A percentile compares a stretch with the other conserved stretches of the same genome.
These are phyloP conservation scores for Macrosteles quadrilineatus DNA, from an alignment of 1,140 invertebrate species.

Conservation along the genomic window DNA sequence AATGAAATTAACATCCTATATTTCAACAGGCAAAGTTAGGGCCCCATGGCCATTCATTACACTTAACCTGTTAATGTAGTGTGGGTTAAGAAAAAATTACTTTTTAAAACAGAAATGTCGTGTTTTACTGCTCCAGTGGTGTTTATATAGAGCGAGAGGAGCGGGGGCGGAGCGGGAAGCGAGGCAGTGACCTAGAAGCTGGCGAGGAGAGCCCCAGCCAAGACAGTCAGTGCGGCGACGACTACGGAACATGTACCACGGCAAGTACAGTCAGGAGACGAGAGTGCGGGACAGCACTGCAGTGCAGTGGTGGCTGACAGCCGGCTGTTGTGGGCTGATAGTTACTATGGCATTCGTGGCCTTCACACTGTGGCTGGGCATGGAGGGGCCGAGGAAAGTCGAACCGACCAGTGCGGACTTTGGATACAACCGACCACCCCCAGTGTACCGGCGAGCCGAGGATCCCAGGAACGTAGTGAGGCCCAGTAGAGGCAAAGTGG, in stretches of 20 bases:
- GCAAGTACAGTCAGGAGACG: neutral
- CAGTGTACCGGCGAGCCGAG: conserved; percentile 11
- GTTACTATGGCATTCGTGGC: conserved; percentile 42
- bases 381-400: conserved; percentile 25
- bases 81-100: neutral
- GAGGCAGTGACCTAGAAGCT: neutral
- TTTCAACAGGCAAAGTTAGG: too few species aligned
- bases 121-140: neutral
- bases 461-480: conserved; percentile 8
- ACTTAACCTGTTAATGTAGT: too few species aligned
- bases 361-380: conserved; percentile 42
- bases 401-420: conserved; percentile 11
- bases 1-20: too few species aligned
- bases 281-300: neutral
- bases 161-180: neutral
- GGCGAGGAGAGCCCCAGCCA: neutral
- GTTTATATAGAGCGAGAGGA: neutral
- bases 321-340: conserved; percentile 39
- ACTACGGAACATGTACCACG: conserved; percentile 3
- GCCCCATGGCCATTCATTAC: too few species aligned
- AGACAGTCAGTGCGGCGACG: neutral
- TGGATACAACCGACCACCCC: conserved; percentile 5
- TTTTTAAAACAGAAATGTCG: neutral
- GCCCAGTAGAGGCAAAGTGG: conserved; percentile 16
- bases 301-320: conserved; percentile 42